Evolutionary conservation across 2,888 invertebrate species (phyloP), one percentile per base, ranked within the genome.

Genomic region (Noctuana brunneofusca): DNA sequence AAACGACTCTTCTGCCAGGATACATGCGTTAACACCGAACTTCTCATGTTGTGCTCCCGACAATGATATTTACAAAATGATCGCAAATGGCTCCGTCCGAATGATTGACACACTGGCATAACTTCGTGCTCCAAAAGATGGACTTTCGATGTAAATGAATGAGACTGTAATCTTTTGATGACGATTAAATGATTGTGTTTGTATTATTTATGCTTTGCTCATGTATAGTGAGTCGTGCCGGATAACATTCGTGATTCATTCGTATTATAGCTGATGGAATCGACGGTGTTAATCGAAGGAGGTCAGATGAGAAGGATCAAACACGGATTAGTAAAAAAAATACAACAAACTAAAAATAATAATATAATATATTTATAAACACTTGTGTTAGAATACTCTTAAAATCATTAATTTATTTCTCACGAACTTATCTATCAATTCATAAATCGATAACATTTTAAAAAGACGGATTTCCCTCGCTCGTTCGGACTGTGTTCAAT

Each of bases 331-430:
- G 86, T 86, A 8, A 81, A 88, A 89, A 86, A 86, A 87, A 89
- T 73, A 86, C 83, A 85, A 87, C 79, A 68, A 70, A 76, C 78
- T 89, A 92, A 92, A 91, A 91, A 92, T 91, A 92, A 92, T 91
- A 90, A 91, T 90, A 81, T 81, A 80, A 92, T 92, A 92, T 92
- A 91, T 92, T 87, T 89, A 92, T 92, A 91, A 92, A 92, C 91
- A 92, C 91, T 91, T 89, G 87, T 88, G 89, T 91, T 90, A 91
- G 90, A 92, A 87, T 89, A 90, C 86, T 89, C 89, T 89, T 89
- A 89, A 87, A 89, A 85, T 88, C 86, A 90, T 91, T 88, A 89
- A 89, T 89, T 91, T 86, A 89, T 84, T 88, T 86, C 83, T 89
- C 88, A 89, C 88, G 87, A 85, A 87, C 90, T 89, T 89, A 89